Base-by-base conservation (phyloP, 2,888 invertebrate species). In the Chesias legatella region DNA sequence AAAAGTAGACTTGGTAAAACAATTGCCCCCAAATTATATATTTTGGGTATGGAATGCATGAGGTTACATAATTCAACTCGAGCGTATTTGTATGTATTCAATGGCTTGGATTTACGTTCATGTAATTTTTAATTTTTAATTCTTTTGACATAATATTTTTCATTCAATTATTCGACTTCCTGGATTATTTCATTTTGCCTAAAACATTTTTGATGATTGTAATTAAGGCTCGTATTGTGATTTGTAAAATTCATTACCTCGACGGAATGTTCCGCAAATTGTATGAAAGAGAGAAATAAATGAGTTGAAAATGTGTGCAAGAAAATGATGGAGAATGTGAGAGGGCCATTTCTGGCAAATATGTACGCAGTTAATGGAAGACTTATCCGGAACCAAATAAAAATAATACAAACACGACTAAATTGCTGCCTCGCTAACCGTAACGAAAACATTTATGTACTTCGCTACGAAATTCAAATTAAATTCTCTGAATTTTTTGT, bases 281-380 rank as follows among this genome's bases (percentile, higher is more conserved):
- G 13, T 17, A 3, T 2, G 13, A 17, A 17, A 17, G 13, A 17
- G 13, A 17, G 5, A 5, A 5, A 17, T 17, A 5, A 17, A 17
- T 3, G 13, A 17, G 13, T 17, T 5, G 5, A 17, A 17, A 17
- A 17, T 17, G 13, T 17, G 13, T 17, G 13, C 13, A 17, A 17
- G 13, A 3, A 5, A 17, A 5, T 3, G 13, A 17, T 2, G 5
- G 3, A 17, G 4, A 17, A 5, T 17, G 13, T 31, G 10, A 33
- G 31, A 26, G 30, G 17, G 53, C 55, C 35, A n/a, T n/a, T n/a
- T n/a, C n/a, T n/a, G n/a, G 49, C 50, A 58, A 52, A 58, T 67
- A 56, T 63, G 55, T 62, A 59, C 58, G 48, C 43, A 60, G 51
- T 54, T 64, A 70, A 72, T 69, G 63, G 56, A 60, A 56, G 35